Evolutionary conservation across 2,113 vertebrate genomes (phyloP).

Genomic region (Dipodomys ordii): DNA sequence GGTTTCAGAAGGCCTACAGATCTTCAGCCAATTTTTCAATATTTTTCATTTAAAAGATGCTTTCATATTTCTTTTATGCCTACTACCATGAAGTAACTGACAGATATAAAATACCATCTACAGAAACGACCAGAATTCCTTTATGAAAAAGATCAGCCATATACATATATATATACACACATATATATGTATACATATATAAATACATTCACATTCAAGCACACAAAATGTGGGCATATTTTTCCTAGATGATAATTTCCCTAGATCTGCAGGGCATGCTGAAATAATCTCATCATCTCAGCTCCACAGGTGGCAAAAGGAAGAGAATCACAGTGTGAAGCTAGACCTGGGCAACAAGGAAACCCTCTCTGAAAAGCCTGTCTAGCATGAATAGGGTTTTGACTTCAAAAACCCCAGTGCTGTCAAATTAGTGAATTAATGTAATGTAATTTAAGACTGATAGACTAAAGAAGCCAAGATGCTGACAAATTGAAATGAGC

Average conservation of each 20-base stretch:
- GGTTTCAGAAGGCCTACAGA: not conserved
- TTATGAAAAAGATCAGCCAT: too few relatives aligned
- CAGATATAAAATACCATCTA: not conserved
- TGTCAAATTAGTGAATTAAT: too few relatives aligned
- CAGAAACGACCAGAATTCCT: not conserved
- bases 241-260: not conserved
- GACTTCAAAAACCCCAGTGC: too few relatives aligned
- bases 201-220: not conserved
- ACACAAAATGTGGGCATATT: not conserved
- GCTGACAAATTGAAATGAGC: not conserved
- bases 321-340: too few relatives aligned
- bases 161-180: too few relatives aligned
- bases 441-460: not conserved
- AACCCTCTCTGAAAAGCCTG: too few relatives aligned
- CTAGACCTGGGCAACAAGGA: too few relatives aligned
- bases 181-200: too few relatives aligned
- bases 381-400: too few relatives aligned
- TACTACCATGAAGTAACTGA: not conserved
- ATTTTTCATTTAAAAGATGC: not conserved
- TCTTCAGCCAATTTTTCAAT: not conserved
- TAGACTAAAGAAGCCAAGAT: slow-evolving; percentile 11
- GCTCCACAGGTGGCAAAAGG: too few relatives aligned
- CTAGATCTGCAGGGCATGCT: too few relatives aligned
- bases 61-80: not conserved
- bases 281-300: too few relatives aligned